These are phyloP conservation scores for Pionites leucogaster DNA, from an alignment of 2,113 vertebrate genomes.

Conservation along the genomic window DNA sequence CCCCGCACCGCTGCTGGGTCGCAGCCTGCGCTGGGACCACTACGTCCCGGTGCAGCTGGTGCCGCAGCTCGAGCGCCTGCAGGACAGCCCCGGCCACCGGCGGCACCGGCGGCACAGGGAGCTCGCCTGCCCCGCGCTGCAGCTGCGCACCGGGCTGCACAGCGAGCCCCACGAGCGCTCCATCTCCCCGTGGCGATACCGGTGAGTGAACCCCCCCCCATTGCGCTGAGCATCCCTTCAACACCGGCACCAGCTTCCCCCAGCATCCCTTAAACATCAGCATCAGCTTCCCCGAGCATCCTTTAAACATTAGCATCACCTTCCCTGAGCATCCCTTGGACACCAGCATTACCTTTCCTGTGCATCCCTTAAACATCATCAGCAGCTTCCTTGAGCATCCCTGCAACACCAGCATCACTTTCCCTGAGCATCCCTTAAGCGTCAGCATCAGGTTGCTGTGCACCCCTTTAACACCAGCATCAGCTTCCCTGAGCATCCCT, in stretches of 20 bases:
- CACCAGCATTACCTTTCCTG: no score
- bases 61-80: constrained; percentile 32
- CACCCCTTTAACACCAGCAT: no score
- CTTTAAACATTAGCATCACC: rapidly evolving
- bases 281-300: no score
- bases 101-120: not conserved
- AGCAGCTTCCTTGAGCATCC: no score
- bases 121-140: constrained; percentile 51
- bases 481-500: no score
- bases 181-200: constrained; percentile 86
- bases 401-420: no score
- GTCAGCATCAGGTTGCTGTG: no score
- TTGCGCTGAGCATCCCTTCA: not conserved
- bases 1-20: not conserved
- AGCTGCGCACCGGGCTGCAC: not conserved
- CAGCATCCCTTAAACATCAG: no score
- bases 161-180: constrained; percentile 68
- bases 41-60: constrained; percentile 57
- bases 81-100: not conserved
- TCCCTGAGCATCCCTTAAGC: no score
- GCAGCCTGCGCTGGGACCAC: constrained; percentile 46
- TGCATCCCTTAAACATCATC: no score
- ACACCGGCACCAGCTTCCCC: no score
- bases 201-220: constrained; percentile 24
- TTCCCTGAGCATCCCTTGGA: no score